Evolutionary conservation across 2,888 invertebrate species (phyloP), one percentile per base, ranked within the genome.

Genomic region (Griposia aprilina): DNA sequence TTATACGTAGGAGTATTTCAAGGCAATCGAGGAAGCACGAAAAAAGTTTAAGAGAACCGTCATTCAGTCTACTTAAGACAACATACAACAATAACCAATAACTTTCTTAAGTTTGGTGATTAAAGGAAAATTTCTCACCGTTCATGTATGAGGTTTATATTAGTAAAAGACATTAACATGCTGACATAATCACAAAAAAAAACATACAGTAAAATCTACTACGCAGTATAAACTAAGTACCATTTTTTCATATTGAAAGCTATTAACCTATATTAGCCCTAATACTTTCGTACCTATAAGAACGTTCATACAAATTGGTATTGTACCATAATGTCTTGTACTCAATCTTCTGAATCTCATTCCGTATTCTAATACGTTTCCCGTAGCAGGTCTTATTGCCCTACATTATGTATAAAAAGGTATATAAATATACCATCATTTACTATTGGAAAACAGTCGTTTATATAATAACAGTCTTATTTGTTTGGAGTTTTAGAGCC

Each of bases 321-420:
- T 86, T 59, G 57, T 76, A 65, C 45, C 57, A 57, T 67, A 74
- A 86, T 55, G 71, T 65, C 71, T 72, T 63, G 59, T 62, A 80
- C 50, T 86, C 74, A 80, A 86, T 86, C 84, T 83, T 83, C 69
- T 50, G 41, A 52, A 70, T 57, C 84, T 73, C 84, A 86, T 85
- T 85, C 41, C 52, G 72, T 83, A 85, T 86, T 83, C 80, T 72
- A 76, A 86, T 86, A 86, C 69, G 41, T 72, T 76, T 80, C 23
- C 62, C 74, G 45, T 63, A 30, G 59, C 74, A 26, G 36, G 65
- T 71, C 74, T 71, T 86, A 86, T 83, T 83, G 74, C 60, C 59
- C 55, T 68, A 76, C 71, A 63, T 71, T 71, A 86, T 83, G 36
- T 70, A 68, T 52, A 83, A 72, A 73, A 62, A 65, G 50, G 52